These are phyloP conservation scores for Antheraea mylitta DNA, from an alignment of 1,140 invertebrate genomes.

Conservation along the genomic window DNA sequence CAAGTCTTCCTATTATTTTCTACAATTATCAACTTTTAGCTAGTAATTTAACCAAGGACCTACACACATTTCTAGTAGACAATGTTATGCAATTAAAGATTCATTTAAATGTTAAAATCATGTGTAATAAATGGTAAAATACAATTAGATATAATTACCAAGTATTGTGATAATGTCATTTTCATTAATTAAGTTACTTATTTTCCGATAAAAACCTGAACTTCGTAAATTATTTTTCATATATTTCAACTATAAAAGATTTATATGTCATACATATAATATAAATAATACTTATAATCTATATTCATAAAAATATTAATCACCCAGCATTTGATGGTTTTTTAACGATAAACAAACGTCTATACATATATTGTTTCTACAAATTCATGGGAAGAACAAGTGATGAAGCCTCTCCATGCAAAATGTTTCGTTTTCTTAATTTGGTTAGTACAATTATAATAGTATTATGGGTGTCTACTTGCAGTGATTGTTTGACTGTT, in stretches of 20 bases:
- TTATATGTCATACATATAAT: not conserved
- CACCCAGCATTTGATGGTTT: conserved; percentile 15
- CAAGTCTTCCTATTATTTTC: no score
- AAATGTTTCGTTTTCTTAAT: conserved; percentile 37
- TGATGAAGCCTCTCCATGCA: conserved; percentile 66
- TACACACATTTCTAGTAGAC: no score
- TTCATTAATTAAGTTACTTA: no score
- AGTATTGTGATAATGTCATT: no score
- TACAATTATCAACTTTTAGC: no score
- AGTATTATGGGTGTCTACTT: conserved; percentile 55
- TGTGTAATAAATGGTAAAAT: no score
- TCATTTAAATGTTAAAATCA: no score
- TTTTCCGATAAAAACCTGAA: no score
- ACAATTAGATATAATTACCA: no score
- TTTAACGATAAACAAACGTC: not conserved
- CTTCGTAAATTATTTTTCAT: not conserved
- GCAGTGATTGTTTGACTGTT: conserved; percentile 65
- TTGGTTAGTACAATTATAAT: conserved; percentile 52
- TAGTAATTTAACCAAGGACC: no score
- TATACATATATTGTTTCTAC: conserved; percentile 5
- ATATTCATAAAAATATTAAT: conserved; percentile 2
- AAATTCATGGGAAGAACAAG: conserved; percentile 21
- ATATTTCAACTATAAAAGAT: not conserved
- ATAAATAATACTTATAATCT: not conserved
- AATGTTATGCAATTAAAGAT: no score